phyloP scores from a whole-genome alignment of 92 coral and sea anemone genomes.

The Plumapathes pennacea region DNA sequence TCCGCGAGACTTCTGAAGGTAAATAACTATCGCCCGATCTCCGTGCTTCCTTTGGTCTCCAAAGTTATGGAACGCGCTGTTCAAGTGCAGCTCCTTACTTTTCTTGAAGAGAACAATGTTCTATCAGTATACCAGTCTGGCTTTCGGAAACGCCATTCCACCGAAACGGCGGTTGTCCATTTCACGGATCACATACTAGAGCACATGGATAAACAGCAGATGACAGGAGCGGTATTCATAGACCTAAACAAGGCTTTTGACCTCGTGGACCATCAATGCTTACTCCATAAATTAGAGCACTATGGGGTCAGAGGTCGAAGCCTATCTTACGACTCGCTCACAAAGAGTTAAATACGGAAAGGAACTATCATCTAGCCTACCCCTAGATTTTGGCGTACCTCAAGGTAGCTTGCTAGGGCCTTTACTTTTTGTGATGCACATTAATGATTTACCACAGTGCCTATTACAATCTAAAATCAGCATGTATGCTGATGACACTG shows the following conservation, averaged over 20 bases:
- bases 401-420: constrained; percentile 45
- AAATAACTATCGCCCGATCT: constrained; percentile 7
- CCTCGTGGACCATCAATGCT: constrained; percentile 28
- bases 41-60: too few species aligned
- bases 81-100: constrained; percentile 31
- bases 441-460: constrained; percentile 43
- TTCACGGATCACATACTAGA: constrained; percentile 38
- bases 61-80: constrained; percentile 42
- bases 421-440: constrained; percentile 29
- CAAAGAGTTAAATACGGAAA: constrained; percentile 26
- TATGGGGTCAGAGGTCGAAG: constrained; percentile 41
- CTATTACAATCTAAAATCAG: constrained; percentile 4
- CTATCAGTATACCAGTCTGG: constrained; percentile 40
- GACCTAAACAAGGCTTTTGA: constrained; percentile 51
- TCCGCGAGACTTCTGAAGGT: too few species aligned
- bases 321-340: constrained; percentile 32
- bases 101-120: constrained; percentile 22
- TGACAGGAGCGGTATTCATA: constrained; percentile 40
- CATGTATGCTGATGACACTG: constrained; percentile 47
- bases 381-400: constrained; percentile 21
- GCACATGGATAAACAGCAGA: constrained; percentile 33
- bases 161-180: constrained; percentile 39
- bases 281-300: constrained; percentile 39
- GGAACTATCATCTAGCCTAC: constrained; percentile 22
- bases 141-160: constrained; percentile 56